These are phyloP conservation scores for Triplophysa yarkandensis DNA, from an alignment of 2,797 vertebrate species.

Conservation along the genomic window DNA sequence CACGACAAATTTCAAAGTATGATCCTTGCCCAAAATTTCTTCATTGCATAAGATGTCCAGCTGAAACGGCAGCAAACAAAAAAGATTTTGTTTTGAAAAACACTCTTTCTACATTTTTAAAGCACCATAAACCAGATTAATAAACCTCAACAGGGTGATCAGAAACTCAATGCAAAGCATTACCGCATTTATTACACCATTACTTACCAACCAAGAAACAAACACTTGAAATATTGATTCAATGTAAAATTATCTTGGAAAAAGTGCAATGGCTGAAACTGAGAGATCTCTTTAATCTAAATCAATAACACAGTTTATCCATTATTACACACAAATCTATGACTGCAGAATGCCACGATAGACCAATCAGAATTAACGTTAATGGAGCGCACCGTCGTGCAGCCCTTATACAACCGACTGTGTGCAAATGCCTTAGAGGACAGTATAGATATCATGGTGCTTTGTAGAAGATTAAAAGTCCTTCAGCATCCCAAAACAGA, in stretches of 20 bases:
- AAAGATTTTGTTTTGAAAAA: background rate
- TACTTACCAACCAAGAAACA: background rate
- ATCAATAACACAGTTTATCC: background rate
- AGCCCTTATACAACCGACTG: background rate
- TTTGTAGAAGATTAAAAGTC: constrained; percentile 6
- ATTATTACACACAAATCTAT: background rate
- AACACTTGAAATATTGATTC: background rate
- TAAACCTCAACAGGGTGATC: background rate
- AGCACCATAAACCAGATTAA: background rate
- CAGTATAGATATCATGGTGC: constrained; percentile 13
- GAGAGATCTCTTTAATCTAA: background rate
- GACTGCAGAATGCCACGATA: background rate
- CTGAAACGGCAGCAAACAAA: constrained; percentile 67
- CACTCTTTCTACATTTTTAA: background rate
- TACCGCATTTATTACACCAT: background rate
- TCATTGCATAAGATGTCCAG: constrained; percentile 99
- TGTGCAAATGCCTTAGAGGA: background rate
- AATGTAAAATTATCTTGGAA: background rate
- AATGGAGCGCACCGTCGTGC: background rate
- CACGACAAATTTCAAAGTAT: constrained; percentile 98
- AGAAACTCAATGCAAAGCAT: background rate
- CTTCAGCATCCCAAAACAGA: background rate
- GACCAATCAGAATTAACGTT: constrained; percentile 1
- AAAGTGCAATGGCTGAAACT: background rate
- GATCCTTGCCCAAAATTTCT: constrained; percentile 98